These are phyloP conservation scores for Eretmochelys imbricata DNA, from an alignment of 2,113 vertebrate species.

Conservation along the genomic window DNA sequence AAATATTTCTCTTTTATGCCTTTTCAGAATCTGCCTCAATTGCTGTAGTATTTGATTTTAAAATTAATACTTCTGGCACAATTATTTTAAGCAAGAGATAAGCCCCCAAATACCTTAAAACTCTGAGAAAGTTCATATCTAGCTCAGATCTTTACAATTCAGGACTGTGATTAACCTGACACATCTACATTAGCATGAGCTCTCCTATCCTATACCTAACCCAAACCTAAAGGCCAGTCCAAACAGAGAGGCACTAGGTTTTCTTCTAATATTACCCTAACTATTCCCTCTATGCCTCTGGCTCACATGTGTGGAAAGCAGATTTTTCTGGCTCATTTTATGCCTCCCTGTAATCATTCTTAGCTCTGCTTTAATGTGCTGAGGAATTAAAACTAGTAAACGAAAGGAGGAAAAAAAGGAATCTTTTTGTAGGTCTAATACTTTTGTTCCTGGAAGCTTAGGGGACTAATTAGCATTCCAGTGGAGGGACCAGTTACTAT, in stretches of 20 bases:
- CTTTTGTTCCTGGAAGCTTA: constrained; percentile 51
- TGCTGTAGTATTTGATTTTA: not conserved
- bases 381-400: constrained; percentile 56
- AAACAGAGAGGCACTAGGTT: accelerated
- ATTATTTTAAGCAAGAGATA: not conserved
- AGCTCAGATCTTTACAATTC: not conserved
- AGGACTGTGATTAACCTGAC: not conserved
- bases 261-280: not conserved
- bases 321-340: constrained; percentile 43
- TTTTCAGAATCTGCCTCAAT: not conserved
- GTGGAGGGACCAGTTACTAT: constrained; percentile 38
- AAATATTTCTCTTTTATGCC: not conserved
- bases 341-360: constrained; percentile 16
- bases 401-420: constrained; percentile 45
- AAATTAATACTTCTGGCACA: not conserved
- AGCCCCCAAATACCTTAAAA: not conserved
- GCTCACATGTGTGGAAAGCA: not conserved
- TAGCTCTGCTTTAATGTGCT: constrained; percentile 44
- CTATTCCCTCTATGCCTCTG: not conserved
- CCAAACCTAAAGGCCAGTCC: accelerated
- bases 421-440: constrained; percentile 33
- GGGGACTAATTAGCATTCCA: constrained; percentile 70
- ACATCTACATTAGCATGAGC: not conserved
- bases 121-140: accelerated
- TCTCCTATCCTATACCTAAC: accelerated